Conservation (phyloP, 2,113 vertebrate genomes). For the Theropithecus gelada region DNA sequence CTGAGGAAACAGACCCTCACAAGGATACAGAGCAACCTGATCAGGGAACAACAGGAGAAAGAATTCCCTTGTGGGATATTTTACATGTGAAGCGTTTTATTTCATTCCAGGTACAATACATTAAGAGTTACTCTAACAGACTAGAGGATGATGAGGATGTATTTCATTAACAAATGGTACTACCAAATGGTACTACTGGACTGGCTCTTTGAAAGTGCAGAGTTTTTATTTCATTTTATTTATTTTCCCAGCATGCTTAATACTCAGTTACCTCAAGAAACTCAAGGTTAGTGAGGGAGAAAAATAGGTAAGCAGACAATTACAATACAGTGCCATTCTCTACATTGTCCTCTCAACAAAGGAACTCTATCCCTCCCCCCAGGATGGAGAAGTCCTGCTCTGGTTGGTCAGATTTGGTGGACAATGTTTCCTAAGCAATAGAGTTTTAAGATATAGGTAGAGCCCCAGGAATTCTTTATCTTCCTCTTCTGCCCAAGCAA, state of each 20-base stretch:
- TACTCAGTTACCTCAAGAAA: neutral
- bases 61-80: neutral
- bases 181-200: neutral
- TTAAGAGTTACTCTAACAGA: neutral
- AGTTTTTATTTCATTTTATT: neutral
- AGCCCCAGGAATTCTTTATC: neutral
- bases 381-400: neutral
- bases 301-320: neutral
- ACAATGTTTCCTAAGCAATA: neutral
- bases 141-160: neutral
- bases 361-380: neutral
- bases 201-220: neutral
- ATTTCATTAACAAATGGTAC: neutral
- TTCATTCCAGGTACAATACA: neutral
- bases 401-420: neutral
- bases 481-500: neutral
- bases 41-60: neutral
- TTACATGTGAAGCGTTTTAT: neutral
- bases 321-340: neutral
- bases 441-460: neutral
- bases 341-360: neutral
- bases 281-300: neutral
- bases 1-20: neutral
- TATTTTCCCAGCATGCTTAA: neutral
- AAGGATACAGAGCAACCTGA: neutral